phyloP scores from a whole-genome alignment of 2,113 vertebrate genomes.

The Limnothrissa miodon region DNA sequence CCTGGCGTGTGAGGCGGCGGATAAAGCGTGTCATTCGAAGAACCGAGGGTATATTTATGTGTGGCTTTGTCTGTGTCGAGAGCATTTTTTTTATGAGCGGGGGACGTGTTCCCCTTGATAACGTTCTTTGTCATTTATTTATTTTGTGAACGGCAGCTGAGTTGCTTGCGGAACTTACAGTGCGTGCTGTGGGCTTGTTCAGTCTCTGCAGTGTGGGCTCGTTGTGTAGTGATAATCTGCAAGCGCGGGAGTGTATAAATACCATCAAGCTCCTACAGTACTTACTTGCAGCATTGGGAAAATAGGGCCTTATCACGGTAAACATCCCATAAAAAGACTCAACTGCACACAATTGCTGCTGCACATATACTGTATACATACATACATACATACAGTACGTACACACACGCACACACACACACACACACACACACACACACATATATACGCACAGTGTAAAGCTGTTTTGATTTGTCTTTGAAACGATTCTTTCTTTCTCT shows the following conservation, averaged over 20 bases:
- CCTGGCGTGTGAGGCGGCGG: conserved; percentile 5
- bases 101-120: not conserved
- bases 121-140: not conserved
- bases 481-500: not conserved
- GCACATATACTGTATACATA: not conserved
- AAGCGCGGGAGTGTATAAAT: not conserved
- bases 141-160: not conserved
- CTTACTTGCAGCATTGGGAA: not conserved
- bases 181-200: not conserved
- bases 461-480: not conserved
- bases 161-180: not conserved
- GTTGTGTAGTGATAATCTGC: not conserved
- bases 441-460: not conserved
- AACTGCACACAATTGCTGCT: not conserved
- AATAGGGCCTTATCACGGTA: not conserved
- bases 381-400: not conserved
- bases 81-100: not conserved
- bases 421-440: not conserved
- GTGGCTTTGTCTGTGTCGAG: not conserved
- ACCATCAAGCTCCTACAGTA: not conserved
- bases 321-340: not conserved
- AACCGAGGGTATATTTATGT: not conserved
- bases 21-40: conserved; percentile 17
- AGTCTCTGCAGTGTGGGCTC: too few species aligned
- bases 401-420: not conserved